These are phyloP conservation scores for Neopipo cinnamomea DNA, from an alignment of 2,113 vertebrate genomes.

Conservation along the genomic window DNA sequence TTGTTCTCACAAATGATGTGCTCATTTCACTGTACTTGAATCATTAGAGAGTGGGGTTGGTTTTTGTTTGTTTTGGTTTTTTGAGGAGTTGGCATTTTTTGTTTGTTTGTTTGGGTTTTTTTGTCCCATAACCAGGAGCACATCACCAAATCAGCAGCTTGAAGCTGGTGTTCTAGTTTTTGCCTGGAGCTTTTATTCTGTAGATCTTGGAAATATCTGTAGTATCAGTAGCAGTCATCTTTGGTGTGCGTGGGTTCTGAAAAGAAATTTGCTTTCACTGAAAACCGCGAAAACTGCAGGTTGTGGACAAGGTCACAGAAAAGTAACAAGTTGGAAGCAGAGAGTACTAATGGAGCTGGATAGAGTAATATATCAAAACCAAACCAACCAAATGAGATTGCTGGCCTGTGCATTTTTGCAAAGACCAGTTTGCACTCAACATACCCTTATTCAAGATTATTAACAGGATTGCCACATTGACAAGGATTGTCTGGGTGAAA, in stretches of 20 bases:
- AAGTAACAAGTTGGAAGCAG: not conserved
- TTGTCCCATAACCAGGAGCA: not conserved
- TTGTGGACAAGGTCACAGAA: not conserved
- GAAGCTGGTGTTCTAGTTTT: not conserved
- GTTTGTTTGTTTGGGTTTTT: not conserved
- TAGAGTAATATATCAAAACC: not conserved
- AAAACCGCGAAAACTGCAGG: not conserved
- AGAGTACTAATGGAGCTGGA: not conserved
- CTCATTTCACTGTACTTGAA: not conserved
- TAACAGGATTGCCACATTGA: not conserved
- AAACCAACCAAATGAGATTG: not conserved
- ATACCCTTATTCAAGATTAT: not conserved
- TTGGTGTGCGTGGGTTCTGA: not conserved
- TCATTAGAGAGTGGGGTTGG: fast-evolving
- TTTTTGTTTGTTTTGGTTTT: not conserved
- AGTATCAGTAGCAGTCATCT: not conserved
- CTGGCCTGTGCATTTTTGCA: not conserved
- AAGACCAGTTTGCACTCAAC: not conserved
- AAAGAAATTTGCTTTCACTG: not conserved
- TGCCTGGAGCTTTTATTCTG: not conserved
- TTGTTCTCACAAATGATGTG: not conserved
- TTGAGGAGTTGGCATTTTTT: too few species aligned
- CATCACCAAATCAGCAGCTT: not conserved
- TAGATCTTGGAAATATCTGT: not conserved
- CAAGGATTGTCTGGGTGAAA: not conserved